Base-by-base conservation (phyloP, 2,113 vertebrate genomes). In the Emydura subglobosa region DNA sequence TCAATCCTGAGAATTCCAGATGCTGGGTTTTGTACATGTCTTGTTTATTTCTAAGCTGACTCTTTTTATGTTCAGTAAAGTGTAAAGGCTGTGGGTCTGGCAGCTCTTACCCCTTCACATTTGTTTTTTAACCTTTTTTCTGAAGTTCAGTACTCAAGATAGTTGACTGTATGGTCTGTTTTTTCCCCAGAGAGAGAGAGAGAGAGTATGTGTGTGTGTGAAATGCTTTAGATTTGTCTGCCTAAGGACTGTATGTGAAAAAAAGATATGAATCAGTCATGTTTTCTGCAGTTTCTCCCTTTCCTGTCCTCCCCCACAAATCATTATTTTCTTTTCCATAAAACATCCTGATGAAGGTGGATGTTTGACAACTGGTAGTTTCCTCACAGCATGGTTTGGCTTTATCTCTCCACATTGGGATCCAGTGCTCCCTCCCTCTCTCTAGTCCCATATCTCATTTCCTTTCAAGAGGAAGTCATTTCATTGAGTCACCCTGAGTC, bases 181-280 rank as follows among this genome's bases (percentile, higher is more conserved):
- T 95, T 79, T 78, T 79, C 21, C 76, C 34, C 25, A 3, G 49
- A 29, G 51, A 12, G 3, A 79, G 11, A 22, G 42, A 25, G 24
- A 10, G 7, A 10, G 8, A 17, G 29, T 2, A 17, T 65, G 55
- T 50, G 55, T 57, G 55, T 57, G 22, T 25, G 5, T 47, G 74
- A 78, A 78, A 44, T 53, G 50, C n/a, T 96, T 86, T 86, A 47
- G 31, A 39, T 94, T 95, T 88, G 25, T 85, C 85, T n/a, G 94
- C 14, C 39, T 87, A 21, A 65, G 2, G 1, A 3, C 3, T 76
- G 47, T 74, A 12, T 80, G 4, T 0, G 16, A 10, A 4, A 21
- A 12, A 27, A 13, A 53, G 2, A 24, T 2, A 22, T 88, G 68
- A 31, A 22, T 47, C 17, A 44, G 12, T 57, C 55, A 57, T 1